These are phyloP conservation scores for Clarias gariepinus DNA, from an alignment of 2,113 vertebrate species.

Conservation along the genomic window DNA sequence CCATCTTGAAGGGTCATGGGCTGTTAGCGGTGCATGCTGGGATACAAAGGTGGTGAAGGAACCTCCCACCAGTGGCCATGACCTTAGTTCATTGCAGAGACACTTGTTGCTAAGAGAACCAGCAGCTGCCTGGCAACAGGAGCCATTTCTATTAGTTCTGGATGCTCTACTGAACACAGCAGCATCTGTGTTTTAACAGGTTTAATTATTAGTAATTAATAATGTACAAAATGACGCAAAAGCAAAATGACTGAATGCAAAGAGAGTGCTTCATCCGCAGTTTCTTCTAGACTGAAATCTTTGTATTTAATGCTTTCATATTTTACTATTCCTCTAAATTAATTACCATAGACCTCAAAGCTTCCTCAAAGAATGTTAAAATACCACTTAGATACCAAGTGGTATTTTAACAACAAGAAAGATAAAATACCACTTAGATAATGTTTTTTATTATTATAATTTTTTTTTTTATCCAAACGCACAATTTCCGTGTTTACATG, in stretches of 20 bases:
- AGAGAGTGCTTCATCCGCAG: background rate
- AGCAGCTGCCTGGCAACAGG: slow-evolving; percentile 70
- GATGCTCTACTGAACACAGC: slow-evolving; percentile 57
- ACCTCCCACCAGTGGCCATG: slow-evolving; percentile 55
- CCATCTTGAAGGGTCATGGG: slow-evolving; percentile 65
- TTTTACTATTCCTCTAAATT: too few relatives aligned
- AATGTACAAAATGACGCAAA: background rate
- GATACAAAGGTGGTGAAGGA: slow-evolving; percentile 66
- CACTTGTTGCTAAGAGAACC: slow-evolving; percentile 67
- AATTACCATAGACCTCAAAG: too few relatives aligned
- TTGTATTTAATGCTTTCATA: background rate
- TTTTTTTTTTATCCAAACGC: too few relatives aligned
- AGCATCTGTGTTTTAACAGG: slow-evolving; percentile 64
- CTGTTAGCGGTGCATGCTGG: slow-evolving; percentile 73
- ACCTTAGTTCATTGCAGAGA: slow-evolving; percentile 50
- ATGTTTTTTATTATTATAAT: too few relatives aligned
- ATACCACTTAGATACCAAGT: too few relatives aligned
- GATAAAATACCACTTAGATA: too few relatives aligned
- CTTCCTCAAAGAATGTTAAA: too few relatives aligned
- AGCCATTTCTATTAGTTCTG: slow-evolving; percentile 68
- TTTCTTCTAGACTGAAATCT: background rate
- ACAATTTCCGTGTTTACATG: too few relatives aligned
- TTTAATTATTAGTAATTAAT: slow-evolving; percentile 42
- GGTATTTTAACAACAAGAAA: too few relatives aligned
- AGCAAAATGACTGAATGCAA: background rate